These are phyloP conservation scores for Rhizomys pruinosus DNA, from an alignment of 2,113 vertebrate species.

Conservation along the genomic window DNA sequence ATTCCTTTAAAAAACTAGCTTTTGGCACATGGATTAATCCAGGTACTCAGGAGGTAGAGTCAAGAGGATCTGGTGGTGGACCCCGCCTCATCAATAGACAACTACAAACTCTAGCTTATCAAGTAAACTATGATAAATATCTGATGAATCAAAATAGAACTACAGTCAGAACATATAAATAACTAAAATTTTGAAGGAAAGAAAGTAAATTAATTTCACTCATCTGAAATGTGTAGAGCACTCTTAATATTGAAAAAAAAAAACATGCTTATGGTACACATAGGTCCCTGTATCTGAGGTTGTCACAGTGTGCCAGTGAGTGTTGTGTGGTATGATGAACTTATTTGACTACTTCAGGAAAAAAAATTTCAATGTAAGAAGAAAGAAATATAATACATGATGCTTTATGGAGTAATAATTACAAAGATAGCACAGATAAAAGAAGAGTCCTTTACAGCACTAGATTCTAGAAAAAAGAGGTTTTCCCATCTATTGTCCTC, in stretches of 20 bases:
- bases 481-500: background rate
- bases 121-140: background rate
- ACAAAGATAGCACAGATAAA: background rate
- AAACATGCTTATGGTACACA: background rate
- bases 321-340: background rate
- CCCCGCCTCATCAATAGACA: too few species aligned
- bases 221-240: background rate
- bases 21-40: background rate
- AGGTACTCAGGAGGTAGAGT: too few species aligned
- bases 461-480: background rate
- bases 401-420: slow-evolving; percentile 55
- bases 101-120: background rate
- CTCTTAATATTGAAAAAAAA: background rate
- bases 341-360: background rate
- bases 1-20: background rate
- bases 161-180: background rate
- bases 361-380: background rate
- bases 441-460: slow-evolving; percentile 24
- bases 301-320: fast-evolving
- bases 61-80: too few species aligned
- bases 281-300: background rate
- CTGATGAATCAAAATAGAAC: background rate
- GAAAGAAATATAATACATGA: background rate
- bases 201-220: background rate
- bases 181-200: background rate